Conservation (phyloP, 1,140 invertebrate species). For the Nasonia longicornis region DNA sequence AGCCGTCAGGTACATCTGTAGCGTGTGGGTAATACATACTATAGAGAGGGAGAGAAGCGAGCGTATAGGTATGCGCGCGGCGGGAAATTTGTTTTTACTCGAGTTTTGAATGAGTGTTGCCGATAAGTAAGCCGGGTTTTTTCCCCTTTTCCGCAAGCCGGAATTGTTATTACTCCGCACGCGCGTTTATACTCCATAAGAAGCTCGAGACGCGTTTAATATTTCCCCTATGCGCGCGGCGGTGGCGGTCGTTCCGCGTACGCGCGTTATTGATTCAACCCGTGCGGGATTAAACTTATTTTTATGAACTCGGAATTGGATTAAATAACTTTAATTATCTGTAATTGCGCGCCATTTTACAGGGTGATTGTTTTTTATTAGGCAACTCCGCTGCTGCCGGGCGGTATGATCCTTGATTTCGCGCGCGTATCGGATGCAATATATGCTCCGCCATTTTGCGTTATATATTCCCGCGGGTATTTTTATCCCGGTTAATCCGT, state of each 20-base stretch:
- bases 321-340: conserved; percentile 11
- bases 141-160: not conserved
- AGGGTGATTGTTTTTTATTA: not conserved
- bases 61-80: not conserved
- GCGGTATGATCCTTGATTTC: not conserved
- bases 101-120: not conserved
- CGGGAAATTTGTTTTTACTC: conserved; percentile 31
- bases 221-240: not conserved
- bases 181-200: too few relatives aligned
- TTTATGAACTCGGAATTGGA: conserved; percentile 1
- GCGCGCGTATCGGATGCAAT: too few relatives aligned
- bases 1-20: conserved; percentile 16
- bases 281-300: not conserved
- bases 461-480: not conserved
- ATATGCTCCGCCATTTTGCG: too few relatives aligned
- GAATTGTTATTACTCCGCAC: conserved; percentile 3
- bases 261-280: not conserved
- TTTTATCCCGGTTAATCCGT: not conserved
- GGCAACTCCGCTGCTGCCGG: too few relatives aligned
- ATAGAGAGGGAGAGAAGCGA: too few relatives aligned
- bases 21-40: too few relatives aligned
- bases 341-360: not conserved
- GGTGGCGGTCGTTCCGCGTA: not conserved
- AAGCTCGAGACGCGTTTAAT: not conserved
- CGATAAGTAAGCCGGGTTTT: conserved; percentile 3